Evolutionary conservation across 2,888 invertebrate genomes (phyloP), one percentile per base, ranked within the genome.

Genomic region (Philaethria dido): DNA sequence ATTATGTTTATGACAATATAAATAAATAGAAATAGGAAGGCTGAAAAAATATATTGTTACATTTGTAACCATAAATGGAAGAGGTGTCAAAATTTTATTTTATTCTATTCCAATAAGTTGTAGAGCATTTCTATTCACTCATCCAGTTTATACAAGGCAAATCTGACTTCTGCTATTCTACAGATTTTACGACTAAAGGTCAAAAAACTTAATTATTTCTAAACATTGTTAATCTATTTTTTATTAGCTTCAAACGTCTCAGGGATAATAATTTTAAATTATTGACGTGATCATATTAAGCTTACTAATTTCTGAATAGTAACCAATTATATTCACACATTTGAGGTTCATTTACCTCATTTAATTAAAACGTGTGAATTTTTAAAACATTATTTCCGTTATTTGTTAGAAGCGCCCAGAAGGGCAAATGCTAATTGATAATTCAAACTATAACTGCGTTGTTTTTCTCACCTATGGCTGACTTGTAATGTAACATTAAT

Each of bases 341-440:
- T 59, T 59, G 48, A 64, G 68, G 68, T 72, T 70, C 73, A 66
- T 73, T 75, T 72, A 70, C 69, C 72, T 70, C 66, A 44, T 68
- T 64, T 63, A 61, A 71, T 62, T 69, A 63, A 72, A 69, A 72
- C 66, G 72, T 73, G 73, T 72, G 69, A 72, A 72, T 68, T 69
- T 68, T 54, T 66, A 66, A 52, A 64, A 50, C 60, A 60, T 66
- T 50, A 69, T 62, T 64, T 64, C 68, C 69, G 66, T 70, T 66
- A 68, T 64, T 69, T 66, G 69, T 73, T 73, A 73, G 45, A 63
- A 36, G 48, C 42, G 57, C 63, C 60, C 60, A 66, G 65, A 70
- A 70, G 70, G 70, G 70, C 65, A 48, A 33, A 50, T 25, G 20
- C 20, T 55, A 66, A 60, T 62, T 62, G 62, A 39, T 9, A 57